These are phyloP conservation scores for Karalla daura DNA, from an alignment of 2,797 vertebrate species.

Conservation along the genomic window DNA sequence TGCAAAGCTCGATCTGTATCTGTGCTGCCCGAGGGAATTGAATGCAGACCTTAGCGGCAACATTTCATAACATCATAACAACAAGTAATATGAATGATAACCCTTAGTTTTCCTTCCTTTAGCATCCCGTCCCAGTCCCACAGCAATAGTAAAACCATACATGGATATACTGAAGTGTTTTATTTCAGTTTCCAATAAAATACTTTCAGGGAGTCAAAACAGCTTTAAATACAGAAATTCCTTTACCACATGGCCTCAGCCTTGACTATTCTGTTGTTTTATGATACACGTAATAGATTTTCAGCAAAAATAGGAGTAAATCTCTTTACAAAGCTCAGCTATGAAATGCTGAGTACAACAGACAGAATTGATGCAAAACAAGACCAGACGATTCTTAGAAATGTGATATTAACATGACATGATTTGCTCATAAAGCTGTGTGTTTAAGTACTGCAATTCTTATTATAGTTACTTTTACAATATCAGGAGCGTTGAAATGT, in stretches of 20 bases:
- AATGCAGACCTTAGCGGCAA: neutral
- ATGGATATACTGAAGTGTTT: constrained; percentile 25
- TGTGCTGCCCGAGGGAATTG: neutral
- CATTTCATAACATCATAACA: neutral
- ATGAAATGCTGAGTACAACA: neutral
- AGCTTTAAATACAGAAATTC: neutral
- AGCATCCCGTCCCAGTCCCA: neutral
- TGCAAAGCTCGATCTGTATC: neutral
- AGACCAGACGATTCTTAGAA: neutral
- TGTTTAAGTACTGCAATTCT: too few species aligned
- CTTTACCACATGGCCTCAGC: neutral
- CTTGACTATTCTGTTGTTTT: neutral
- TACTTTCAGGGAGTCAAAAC: constrained; percentile 13
- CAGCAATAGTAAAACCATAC: constrained; percentile 10
- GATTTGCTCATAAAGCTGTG: too few species aligned
- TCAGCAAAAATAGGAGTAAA: constrained; percentile 3
- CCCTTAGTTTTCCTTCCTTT: constrained; percentile 13
- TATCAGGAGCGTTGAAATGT: too few species aligned
- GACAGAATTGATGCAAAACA: constrained; percentile 8
- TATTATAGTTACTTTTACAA: too few species aligned
- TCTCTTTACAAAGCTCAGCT: neutral
- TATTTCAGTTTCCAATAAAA: constrained; percentile 38
- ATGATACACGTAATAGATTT: constrained; percentile 3
- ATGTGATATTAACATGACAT: neutral
- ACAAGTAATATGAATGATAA: neutral